Base-by-base conservation (phyloP, 2,113 vertebrate species). In the Chiloscyllium plagiosum region DNA sequence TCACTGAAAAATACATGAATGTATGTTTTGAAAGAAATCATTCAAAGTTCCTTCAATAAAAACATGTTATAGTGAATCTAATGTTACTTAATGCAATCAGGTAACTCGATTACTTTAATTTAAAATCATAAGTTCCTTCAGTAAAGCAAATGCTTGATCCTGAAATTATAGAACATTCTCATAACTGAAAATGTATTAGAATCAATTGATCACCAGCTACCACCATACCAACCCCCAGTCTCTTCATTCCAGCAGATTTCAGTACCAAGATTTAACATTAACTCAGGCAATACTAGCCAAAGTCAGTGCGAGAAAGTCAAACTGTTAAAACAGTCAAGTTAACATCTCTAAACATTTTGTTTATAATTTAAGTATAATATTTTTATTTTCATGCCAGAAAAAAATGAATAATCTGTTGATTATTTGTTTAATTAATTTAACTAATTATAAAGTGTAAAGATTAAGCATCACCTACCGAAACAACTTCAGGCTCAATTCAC, bases 381-480 rank as follows among this genome's bases (percentile, higher is more conserved):
- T 29, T 68, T 94, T 70, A 94, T 69, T 47, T 50, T 12, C 33
- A 70, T 37, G 69, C 37, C 13, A 66, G 65, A 17, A 69, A 68
- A 26, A 72, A 42, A 6, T 47, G 2, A 69, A 69, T 66, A 94
- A 68, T 68, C n/a, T 33, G n/a, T 37, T 69, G 37, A 66, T 94
- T 94, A 94, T 94, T 94, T 94, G 92, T 94, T 94, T 65, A 69
- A 94, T 93, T 93, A 68, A 93, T 93, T 68, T 93, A 66, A 93
- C 37, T 93, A 37, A 94, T 65, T n/a, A 69, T 69, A 50, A 26
- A 70, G 70, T 50, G 20, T 94, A 22, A 94, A 94, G 70, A 70
- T 94, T 37, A 50, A 66, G 65, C 42, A 13, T 70, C n/a, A 93
- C 12, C 17, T 93, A 69, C 61, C 42, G 20, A 69, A 69, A 47